These are phyloP conservation scores for Elachura formosa DNA, from an alignment of 2,113 vertebrate species.

Conservation along the genomic window DNA sequence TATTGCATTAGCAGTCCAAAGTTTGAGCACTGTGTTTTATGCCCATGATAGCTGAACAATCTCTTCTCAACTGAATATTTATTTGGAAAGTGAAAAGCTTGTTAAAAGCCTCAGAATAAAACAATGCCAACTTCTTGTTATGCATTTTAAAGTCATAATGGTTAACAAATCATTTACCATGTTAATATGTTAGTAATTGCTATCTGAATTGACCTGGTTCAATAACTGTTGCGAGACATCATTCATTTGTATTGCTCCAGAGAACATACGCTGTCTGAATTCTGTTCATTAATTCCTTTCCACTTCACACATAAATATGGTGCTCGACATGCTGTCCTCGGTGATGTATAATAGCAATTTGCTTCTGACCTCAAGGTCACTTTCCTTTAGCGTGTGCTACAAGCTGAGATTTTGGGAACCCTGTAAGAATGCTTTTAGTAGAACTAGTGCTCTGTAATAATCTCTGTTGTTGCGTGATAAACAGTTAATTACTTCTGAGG, in stretches of 20 bases:
- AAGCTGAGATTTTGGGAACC: not conserved
- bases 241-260: not conserved
- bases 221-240: not conserved
- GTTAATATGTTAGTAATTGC: constrained; percentile 28
- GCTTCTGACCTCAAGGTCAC: not conserved
- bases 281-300: constrained; percentile 17
- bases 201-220: constrained; percentile 13
- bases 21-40: not conserved
- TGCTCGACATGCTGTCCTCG: constrained; percentile 20
- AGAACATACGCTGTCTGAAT: constrained; percentile 16
- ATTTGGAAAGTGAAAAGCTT: not conserved
- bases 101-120: not conserved
- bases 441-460: not conserved
- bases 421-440: not conserved
- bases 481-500: constrained; percentile 1
- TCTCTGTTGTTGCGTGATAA: not conserved
- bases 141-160: not conserved
- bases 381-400: not conserved
- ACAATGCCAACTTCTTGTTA: not conserved
- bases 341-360: constrained; percentile 33
- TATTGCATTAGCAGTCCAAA: not conserved
- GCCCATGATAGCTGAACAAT: not conserved
- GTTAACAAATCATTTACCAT: constrained; percentile 38
- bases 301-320: constrained; percentile 27
- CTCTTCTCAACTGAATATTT: not conserved